These are phyloP conservation scores for Corythornis cristatus DNA, from an alignment of 2,113 vertebrate genomes.

Conservation along the genomic window DNA sequence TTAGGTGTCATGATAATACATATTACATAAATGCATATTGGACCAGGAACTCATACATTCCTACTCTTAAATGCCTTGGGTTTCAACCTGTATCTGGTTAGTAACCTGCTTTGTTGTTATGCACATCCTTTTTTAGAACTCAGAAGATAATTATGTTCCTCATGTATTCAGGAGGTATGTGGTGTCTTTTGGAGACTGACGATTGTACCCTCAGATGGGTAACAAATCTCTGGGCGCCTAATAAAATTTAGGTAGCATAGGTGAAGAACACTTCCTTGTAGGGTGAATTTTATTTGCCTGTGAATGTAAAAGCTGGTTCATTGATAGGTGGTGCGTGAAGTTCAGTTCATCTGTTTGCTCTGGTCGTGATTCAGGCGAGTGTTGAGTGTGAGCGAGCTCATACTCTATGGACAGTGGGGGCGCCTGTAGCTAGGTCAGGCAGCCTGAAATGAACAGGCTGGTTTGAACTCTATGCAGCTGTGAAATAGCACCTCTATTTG, in stretches of 20 bases:
- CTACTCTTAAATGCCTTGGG: background rate
- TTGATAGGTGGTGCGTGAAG: background rate
- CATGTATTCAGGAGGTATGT: background rate
- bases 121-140: constrained; percentile 3
- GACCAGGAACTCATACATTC: background rate
- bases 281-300: background rate
- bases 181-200: background rate
- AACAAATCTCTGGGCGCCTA: background rate
- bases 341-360: background rate
- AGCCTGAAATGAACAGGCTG: background rate
- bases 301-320: background rate
- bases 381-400: background rate
- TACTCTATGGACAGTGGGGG: background rate
- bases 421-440: background rate
- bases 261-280: background rate
- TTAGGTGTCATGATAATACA: background rate
- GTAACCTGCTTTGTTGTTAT: constrained; percentile 13
- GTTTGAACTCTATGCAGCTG: background rate
- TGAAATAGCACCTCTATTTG: background rate
- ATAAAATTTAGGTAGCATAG: background rate
- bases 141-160: background rate
- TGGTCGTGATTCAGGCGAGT: background rate
- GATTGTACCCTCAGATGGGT: background rate
- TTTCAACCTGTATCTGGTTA: background rate
- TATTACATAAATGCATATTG: background rate